Base-by-base conservation (phyloP, 2,888 invertebrate genomes). In the Camponotus fellah region DNA sequence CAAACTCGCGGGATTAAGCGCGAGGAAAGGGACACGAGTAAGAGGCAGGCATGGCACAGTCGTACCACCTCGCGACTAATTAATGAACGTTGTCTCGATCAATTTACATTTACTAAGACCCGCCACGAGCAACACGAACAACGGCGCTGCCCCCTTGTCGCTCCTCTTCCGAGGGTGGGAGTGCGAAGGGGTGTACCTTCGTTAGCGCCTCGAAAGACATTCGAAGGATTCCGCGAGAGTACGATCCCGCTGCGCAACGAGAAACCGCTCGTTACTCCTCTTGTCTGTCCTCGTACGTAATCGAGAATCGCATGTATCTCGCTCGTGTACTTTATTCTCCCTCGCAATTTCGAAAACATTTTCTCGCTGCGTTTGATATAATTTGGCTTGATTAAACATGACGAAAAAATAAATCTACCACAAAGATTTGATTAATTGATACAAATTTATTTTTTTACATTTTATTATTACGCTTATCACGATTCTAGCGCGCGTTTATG, bases 31-130 rank as follows among this genome's bases (percentile, higher is more conserved):
- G 60, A 65, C 79, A 84, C 32, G 81, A 46, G 14, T 80, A 65
- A 53, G 69, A 62, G 60, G 69, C 77, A 77, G 62, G 58, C 60
- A 64, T 76, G 74, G 85, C 89, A 82, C 87, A 87, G 89, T 91
- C 92, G 91, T 91, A 93, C 93, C 90, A 92, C 91, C 90, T 92
- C 87, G 87, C 92, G 94, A 94, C 94, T 94, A 94, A 94, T 94
- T 94, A 94, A 94, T 92, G 94, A 94, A 94, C 93, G 93, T 94
- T 91, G 91, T 93, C 92, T 86, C 92, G 92, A 93, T 93, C 92
- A 92, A 94, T 94, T 94, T 94, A 94, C 94, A 94, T 94, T 94
- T 94, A 94, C 94, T 87, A 90, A 91, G 91, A 84, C 87, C 85
- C 82, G 75, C 71, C 49, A 77, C 49, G 83, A 82, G 69, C 81